A percentile compares a stretch with the other conserved stretches of the same genome.
phyloP scores from a whole-genome alignment of 2,113 vertebrate genomes.

The Leucopternis melanops region DNA sequence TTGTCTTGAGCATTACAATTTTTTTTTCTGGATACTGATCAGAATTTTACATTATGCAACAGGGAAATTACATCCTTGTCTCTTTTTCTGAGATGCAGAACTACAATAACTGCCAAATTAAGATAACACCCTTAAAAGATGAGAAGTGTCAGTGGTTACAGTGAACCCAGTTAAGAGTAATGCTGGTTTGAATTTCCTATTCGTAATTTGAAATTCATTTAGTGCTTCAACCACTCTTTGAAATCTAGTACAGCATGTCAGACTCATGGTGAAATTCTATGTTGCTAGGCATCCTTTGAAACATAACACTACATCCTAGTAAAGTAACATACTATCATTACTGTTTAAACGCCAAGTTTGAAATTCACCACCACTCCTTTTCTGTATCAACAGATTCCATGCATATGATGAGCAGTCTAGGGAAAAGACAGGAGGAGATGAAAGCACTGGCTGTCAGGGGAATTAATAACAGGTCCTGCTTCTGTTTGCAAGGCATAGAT shows the following conservation, averaged over 20 bases:
- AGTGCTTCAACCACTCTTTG: conserved; percentile 20
- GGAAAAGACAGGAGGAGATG: conserved; percentile 43
- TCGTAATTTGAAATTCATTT: conserved; percentile 50
- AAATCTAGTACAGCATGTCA: conserved; percentile 30
- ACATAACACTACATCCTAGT: conserved; percentile 3
- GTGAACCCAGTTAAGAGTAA: neutral
- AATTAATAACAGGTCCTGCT: conserved; percentile 34
- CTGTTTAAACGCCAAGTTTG: neutral
- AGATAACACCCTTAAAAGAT: neutral
- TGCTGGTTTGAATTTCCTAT: conserved; percentile 28
- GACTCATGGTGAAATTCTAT: neutral
- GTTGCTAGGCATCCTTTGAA: conserved; percentile 52
- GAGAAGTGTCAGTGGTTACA: neutral
- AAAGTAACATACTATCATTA: conserved; percentile 2
- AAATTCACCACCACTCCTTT: conserved; percentile 40
- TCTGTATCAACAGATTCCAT: neutral
- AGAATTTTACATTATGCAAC: neutral
- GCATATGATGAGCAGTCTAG: conserved; percentile 8
- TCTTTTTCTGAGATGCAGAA: neutral
- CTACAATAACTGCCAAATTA: neutral
- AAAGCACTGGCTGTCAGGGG: neutral
- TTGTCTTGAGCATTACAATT: neutral
- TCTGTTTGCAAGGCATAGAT: neutral
- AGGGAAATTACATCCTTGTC: neutral
- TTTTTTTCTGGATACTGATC: neutral